These are phyloP conservation scores for Sympetrum striolatum DNA, from an alignment of 2,888 invertebrate genomes.

Conservation along the genomic window DNA sequence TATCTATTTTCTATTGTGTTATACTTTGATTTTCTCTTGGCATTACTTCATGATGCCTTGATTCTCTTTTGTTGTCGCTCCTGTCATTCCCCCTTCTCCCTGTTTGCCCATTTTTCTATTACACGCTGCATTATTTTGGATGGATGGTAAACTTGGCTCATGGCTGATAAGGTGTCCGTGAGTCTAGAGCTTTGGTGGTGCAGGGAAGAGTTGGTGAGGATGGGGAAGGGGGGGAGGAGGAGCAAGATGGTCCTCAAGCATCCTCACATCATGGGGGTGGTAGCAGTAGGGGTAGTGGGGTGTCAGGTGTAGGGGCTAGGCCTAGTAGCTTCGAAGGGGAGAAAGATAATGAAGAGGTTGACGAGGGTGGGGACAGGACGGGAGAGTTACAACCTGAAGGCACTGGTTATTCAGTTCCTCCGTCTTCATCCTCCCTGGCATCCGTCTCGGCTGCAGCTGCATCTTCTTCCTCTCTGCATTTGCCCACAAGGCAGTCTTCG, in stretches of 20 bases:
- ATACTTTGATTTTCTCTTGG: background rate
- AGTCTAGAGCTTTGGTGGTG: background rate
- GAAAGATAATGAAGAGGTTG: background rate
- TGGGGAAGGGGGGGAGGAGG: background rate
- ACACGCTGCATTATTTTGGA: background rate
- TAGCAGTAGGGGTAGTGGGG: background rate
- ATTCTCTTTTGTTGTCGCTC: background rate
- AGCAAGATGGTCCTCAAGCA: background rate
- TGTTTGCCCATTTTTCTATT: background rate
- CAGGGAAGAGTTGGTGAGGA: background rate
- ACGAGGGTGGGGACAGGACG: slow-evolving; percentile 23
- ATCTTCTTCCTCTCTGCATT: background rate
- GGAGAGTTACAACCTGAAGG: slow-evolving; percentile 27
- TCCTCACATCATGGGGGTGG: background rate
- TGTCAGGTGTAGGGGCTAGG: background rate
- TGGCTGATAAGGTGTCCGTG: background rate
- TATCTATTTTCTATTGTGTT: background rate
- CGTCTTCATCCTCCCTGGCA: slow-evolving; percentile 18
- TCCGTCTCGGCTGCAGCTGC: background rate
- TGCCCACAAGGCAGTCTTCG: slow-evolving; percentile 10
- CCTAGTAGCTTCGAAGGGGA: slow-evolving; percentile 9
- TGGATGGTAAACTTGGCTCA: background rate
- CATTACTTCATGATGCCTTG: background rate
- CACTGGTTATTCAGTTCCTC: slow-evolving; percentile 18
- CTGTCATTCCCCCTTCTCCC: background rate